Percentiles rank a stretch among this genome's conserved stretches.
Evolutionary conservation across 2,113 vertebrate species (phyloP).

Genomic region (Ciconia maguari): DNA sequence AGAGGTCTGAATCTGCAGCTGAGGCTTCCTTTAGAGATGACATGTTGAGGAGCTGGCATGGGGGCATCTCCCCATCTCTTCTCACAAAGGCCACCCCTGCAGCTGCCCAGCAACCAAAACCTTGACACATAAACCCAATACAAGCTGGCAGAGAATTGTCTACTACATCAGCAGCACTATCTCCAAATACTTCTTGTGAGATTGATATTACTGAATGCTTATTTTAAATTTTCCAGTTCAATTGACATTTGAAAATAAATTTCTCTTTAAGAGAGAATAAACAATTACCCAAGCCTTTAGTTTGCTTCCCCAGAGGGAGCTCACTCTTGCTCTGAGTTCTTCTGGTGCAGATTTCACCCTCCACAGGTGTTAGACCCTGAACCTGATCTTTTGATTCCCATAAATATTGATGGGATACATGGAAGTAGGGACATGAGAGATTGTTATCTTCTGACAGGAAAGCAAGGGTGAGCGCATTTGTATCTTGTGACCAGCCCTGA

Average conservation of each 20-base stretch:
- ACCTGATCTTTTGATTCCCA: not conserved
- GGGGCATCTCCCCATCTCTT: not conserved
- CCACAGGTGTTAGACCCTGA: not conserved
- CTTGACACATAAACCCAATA: not conserved
- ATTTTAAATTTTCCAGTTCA: not conserved
- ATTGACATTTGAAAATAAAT: not conserved
- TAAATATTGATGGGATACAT: not conserved
- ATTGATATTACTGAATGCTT: not conserved
- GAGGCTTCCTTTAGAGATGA: not conserved
- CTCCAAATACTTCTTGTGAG: not conserved
- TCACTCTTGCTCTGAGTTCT: not conserved
- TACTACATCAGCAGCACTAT: not conserved
- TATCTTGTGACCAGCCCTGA: not conserved
- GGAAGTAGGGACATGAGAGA: not conserved
- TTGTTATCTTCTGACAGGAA: not conserved
- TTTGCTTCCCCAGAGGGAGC: not conserved
- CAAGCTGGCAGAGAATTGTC: not conserved
- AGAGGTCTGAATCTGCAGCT: not conserved
- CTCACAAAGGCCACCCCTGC: not conserved
- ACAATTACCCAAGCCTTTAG: not conserved
- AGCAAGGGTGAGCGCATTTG: not conserved
- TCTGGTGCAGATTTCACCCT: not conserved
- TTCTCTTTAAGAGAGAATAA: not conserved
- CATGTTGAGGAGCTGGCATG: not conserved
- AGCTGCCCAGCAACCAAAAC: not conserved